Evolutionary conservation across 1,140 invertebrate genomes (phyloP).

Genomic region (Papilio helenus): DNA sequence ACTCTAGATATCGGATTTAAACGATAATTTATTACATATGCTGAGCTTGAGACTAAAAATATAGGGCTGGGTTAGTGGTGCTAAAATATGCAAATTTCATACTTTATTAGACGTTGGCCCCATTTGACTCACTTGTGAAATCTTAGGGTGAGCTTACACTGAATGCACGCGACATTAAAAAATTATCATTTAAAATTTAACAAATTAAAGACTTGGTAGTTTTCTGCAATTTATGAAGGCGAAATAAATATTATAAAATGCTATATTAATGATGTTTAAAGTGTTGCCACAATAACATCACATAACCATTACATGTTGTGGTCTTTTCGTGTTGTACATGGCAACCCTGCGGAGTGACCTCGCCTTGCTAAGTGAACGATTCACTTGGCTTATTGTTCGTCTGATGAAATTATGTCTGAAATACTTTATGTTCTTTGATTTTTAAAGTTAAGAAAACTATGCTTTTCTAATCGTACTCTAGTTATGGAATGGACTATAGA

Average conservation of each 20-base stretch:
- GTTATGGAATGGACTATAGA: neutral
- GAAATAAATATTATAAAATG: neutral
- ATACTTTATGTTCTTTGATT: neutral
- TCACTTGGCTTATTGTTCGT: neutral
- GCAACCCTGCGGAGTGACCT: constrained; percentile 1
- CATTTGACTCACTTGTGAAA: constrained; percentile 24
- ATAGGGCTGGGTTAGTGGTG: constrained; percentile 20
- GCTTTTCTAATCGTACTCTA: neutral
- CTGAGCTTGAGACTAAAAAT: constrained; percentile 8
- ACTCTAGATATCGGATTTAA: neutral
- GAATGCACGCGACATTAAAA: neutral
- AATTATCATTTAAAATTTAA: neutral
- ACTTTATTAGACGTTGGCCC: constrained; percentile 26
- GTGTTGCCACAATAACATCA: neutral
- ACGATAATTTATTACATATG: constrained; percentile 22
- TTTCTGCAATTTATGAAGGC: neutral
- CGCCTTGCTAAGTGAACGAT: neutral
- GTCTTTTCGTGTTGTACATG: neutral
- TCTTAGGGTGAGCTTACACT: constrained; percentile 2
- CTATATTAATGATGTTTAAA: neutral
- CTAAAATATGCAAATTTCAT: constrained; percentile 21
- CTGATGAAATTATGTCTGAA: neutral
- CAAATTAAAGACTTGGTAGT: neutral
- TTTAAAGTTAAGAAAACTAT: neutral
- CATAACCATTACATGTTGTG: neutral